Base-by-base conservation (phyloP, 2,888 invertebrate species). In the Pycnomerus fuliginosus region DNA sequence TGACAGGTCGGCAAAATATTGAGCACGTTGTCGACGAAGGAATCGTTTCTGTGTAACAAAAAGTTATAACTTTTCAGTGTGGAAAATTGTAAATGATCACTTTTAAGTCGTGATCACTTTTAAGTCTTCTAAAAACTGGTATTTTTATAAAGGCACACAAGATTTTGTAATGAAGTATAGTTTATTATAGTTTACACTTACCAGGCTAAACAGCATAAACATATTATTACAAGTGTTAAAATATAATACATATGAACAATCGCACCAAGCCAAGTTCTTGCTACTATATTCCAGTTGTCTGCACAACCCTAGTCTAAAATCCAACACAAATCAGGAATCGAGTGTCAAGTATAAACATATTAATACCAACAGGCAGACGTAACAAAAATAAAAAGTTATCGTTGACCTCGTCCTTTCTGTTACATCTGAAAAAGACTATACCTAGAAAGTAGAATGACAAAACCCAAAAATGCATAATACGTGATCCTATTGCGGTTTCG, bases 191-290 rank as follows among this genome's bases (percentile, higher is more conserved):
- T 50, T 58, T 63, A 65, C 64, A 65, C 61, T 63, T 63, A 63
- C 62, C 64, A 62, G 56, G 56, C 63, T 62, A 61, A 20, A 62
- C 55, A 63, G 63, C 62, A 54, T 56, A 58, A 65, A 59, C 56
- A 56, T 55, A 61, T 54, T 56, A 57, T 53, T 57, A 62, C 48
- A 56, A 60, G 60, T 60, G 57, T 59, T 56, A 62, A 53, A 51
- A 54, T 60, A 65, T 63, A 57, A 56, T 65, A 64, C 64, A 64
- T 62, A 61, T 60, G 55, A 61, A 62, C 61, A 62, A 55, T 53
- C 52, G 61, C 62, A 61, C 52, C 55, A 59, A 62, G 60, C 58
- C 59, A 56, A 52, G 41, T 47, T 50, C 39, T 34, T 39, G 28
- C 42, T 41, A 37, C 24, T 33, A 42, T 28, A 48, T 43, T 38